Evolutionary conservation across 1,140 invertebrate species (phyloP), one percentile per base, ranked within the genome.

Genomic region (Drosophila eugracilis): DNA sequence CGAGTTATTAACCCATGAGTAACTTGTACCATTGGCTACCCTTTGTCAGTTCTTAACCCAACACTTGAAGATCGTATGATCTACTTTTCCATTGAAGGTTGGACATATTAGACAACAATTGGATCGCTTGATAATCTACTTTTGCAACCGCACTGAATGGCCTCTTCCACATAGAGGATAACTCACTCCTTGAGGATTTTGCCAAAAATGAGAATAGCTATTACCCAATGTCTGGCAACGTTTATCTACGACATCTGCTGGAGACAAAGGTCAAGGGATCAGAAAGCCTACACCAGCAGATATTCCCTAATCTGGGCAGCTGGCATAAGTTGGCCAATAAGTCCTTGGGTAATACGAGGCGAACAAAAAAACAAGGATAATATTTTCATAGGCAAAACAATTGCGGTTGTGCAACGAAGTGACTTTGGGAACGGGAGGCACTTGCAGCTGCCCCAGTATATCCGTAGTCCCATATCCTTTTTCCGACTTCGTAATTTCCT

Each of bases 191-290:
- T 7, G 28, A 26, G 49, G 53, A 73, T 69, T 74, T 54, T 37
- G 58, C 42, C 42, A 57, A 52, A 63, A 73, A 80, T 44, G 63
- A 79, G 21, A 28, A 36, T 41, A 21, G 10, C 15, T 34, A 21
- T 81, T 83, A 62, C 79, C 19, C 78, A 78, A 83, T 70, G 37
- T 81, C 50, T 42, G 19, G 7, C 71, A 71, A 80, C 45, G 41
- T 39, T 78, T 84, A 80, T 73, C 60, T 65, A 39, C 45, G 60
- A 72, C 78, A 83, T 73, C 77, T 80, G 76, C 54, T 45, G 32
- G 9, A 24, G 39, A 74, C n/a, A 78, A 75, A 85, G 80, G 80
- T 86, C 80, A 86, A 86, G 44, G 58, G 77, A 85, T 74, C 66
- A 67, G 55, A 55, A 80, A 79, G 47, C 22, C 21, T 80, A 78